These are phyloP conservation scores for Trogon melanurus DNA, from an alignment of 2,113 vertebrate genomes.

Conservation along the genomic window DNA sequence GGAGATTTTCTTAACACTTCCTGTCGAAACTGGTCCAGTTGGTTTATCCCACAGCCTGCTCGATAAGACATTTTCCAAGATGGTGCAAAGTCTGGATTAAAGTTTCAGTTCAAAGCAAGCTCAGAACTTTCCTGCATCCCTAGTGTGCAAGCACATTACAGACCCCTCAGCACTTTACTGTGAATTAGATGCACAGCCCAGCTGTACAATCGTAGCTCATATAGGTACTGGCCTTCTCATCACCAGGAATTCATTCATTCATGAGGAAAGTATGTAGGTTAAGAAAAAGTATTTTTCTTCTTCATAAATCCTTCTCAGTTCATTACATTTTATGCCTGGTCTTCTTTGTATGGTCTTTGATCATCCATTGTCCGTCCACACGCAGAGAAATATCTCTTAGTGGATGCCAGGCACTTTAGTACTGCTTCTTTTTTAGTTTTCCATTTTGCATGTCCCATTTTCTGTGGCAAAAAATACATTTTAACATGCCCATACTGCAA, in stretches of 20 bases:
- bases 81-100: neutral
- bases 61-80: neutral
- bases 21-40: neutral
- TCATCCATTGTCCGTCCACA: neutral
- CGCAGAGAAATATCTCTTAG: neutral
- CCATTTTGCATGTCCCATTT: neutral
- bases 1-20: neutral
- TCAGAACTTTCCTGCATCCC: neutral
- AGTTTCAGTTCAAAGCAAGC: neutral
- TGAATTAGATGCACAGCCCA: neutral
- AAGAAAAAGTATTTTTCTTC: neutral
- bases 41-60: neutral
- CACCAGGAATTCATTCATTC: neutral
- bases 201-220: neutral
- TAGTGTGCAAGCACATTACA: neutral
- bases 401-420: neutral
- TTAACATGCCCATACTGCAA: fast-evolving
- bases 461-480: neutral
- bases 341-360: neutral
- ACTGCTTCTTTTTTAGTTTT: neutral
- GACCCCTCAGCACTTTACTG: neutral
- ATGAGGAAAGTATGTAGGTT: neutral
- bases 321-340: neutral
- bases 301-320: neutral
- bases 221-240: neutral